Evolutionary conservation across 2,888 invertebrate genomes (phyloP).

Genomic region (Cerastis leucographa): DNA sequence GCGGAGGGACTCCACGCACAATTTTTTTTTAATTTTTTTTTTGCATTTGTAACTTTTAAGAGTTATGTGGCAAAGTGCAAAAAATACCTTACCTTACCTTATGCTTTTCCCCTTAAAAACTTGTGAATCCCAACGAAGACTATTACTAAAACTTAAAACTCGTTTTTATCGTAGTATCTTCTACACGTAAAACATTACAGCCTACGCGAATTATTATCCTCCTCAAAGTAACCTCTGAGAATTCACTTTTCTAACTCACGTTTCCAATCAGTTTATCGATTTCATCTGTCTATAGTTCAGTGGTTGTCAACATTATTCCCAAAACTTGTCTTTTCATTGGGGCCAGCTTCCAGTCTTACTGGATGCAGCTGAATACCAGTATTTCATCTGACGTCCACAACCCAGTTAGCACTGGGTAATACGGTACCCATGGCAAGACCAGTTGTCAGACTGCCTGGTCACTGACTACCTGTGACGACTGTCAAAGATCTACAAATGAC

Average conservation of each 20-base stretch:
- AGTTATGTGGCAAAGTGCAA: neutral
- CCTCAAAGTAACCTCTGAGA: conserved; percentile 19
- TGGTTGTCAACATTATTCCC: conserved; percentile 23
- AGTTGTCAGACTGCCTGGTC: too few species aligned
- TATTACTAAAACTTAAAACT: neutral
- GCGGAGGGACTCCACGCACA: too few species aligned
- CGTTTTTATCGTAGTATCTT: neutral
- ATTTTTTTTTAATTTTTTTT: too few species aligned
- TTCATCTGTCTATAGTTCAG: conserved; percentile 28
- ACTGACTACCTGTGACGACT: too few species aligned
- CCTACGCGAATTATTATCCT: conserved; percentile 1
- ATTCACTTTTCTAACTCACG: conserved; percentile 23
- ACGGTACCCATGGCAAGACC: too few species aligned
- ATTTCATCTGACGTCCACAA: too few species aligned
- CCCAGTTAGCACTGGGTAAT: too few species aligned
- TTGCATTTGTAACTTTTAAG: neutral
- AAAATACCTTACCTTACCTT: too few species aligned
- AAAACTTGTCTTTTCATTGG: neutral
- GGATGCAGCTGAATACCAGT: too few species aligned
- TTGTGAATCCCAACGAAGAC: neutral
- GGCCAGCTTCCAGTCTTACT: too few species aligned
- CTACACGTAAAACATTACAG: conserved; percentile 15
- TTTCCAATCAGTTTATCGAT: conserved; percentile 45
- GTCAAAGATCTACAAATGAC: too few species aligned
- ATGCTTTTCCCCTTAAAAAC: neutral